Conservation (phyloP, 2,888 invertebrate species). For the Galerucella calmariensis region DNA sequence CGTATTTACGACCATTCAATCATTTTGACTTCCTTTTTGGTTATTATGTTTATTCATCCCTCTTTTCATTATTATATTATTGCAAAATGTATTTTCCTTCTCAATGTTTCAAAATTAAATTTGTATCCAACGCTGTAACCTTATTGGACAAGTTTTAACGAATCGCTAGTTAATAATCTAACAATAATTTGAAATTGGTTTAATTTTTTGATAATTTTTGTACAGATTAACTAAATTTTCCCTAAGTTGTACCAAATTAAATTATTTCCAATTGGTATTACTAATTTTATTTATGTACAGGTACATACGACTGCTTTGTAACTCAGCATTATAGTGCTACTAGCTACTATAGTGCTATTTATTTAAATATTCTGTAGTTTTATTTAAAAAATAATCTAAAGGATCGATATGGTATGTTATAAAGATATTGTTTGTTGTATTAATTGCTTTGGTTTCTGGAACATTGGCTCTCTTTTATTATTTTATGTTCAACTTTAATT, state of each 20-base stretch:
- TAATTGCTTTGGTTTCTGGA: constrained; percentile 6
- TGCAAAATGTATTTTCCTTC: too few species aligned
- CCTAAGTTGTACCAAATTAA: not conserved
- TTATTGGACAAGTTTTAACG: not conserved
- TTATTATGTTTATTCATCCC: too few species aligned
- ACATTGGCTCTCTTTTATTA: constrained; percentile 8
- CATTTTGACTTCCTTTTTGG: too few species aligned
- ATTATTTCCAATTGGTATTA: constrained; percentile 13
- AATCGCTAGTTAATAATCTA: too few species aligned
- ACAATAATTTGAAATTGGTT: not conserved
- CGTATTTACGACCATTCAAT: too few species aligned
- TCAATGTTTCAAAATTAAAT: not conserved
- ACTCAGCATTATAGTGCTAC: not conserved
- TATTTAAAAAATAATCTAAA: constrained; percentile 12
- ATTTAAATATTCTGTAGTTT: constrained; percentile 16
- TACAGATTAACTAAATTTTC: not conserved
- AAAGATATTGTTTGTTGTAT: constrained; percentile 12
- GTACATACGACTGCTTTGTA: constrained; percentile 25
- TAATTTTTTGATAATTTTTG: not conserved
- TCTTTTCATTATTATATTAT: too few species aligned
- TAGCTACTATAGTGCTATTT: constrained; percentile 14
- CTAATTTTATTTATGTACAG: constrained; percentile 18
- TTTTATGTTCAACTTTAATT: not conserved
- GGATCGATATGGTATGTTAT: constrained; percentile 17
- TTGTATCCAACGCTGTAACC: not conserved